Evolutionary conservation across 2,888 invertebrate species (phyloP), one percentile per base, ranked within the genome.

Genomic region (Papilio protenor): DNA sequence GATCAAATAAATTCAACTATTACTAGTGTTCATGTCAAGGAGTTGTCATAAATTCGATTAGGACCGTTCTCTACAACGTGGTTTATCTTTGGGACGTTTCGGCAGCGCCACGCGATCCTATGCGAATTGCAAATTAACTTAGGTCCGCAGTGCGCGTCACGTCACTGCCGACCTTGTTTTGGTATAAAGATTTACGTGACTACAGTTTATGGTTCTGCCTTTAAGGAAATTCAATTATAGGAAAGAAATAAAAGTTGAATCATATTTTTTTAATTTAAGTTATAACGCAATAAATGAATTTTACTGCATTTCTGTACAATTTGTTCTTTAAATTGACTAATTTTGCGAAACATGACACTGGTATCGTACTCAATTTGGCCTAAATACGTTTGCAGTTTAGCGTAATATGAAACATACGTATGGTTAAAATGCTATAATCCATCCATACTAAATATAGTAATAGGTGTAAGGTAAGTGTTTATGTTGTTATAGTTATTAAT

Each of bases 111-210:
- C 45, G 74, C 75, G 49, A 78, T 75, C 64, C 75, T 72, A 78
- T 72, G 75, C 71, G 49, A 75, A 61, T 71, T 75, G 78, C 64
- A 75, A 78, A 75, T 77, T 78, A 66, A 71, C 70, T 74, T 59
- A 23, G 16, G 59, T 59, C 75, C 75, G 78, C 75, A 64, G 27
- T 59, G 57, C 73, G 6, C 52, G 49, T 49, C 73, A 59, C 73
- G 77, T 45, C 47, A 70, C 45, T 55, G 61, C 18, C 78, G 78
- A 61, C 78, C 78, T 77, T 75, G 78, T 47, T 71, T 57, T n/a
- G 61, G 52, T 59, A 71, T 76, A 64, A 76, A 76, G 21, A 45
- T 27, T 61, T 23, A 47, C 18, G 45, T 64, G 66, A 69, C 14
- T 21, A 45, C 12, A 69, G 66, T 45, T 69, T 66, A 66, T 66